Evolutionary conservation across 2,888 invertebrate genomes (phyloP), one percentile per base, ranked within the genome.

Genomic region (Camptogramma bilineatum): DNA sequence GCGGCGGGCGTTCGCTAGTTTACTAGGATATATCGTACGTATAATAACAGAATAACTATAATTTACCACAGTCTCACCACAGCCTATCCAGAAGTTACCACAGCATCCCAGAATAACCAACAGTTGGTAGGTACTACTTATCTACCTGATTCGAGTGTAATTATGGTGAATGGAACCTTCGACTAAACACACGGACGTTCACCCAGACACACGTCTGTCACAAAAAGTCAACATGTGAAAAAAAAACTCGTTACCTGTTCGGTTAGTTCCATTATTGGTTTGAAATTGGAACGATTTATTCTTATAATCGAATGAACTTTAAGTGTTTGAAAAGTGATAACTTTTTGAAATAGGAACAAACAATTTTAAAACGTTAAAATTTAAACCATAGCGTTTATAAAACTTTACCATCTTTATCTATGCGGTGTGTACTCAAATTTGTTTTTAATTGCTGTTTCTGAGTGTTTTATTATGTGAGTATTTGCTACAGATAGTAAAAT

Each of bases 161-260:
- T 64, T 59, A 64, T 46, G 50, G 66, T 64, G 66, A 66, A 66
- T 21, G 66, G 61, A 55, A 50, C 48, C 53, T 57, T 55, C 39
- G 39, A 65, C 56, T 52, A 46, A 10, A 21, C 34, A 61, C 42
- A 53, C 52, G 64, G 21, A 19, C 18, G 52, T 10, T 28, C 31
- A 42, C 21, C 9, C 31, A 19, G 19, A 21, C 60, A 56, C 55
- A 56, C 64, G 64, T 52, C 58, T 13, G 13, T 48, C 42, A 8
- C 9, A 46, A 24, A 18, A 8, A 28, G 42, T 21, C 39, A 17
- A n/a, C 13, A 17, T 10, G 28, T 28, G 28, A 28, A 28, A 4
- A 24, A 48, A 10, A 44, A 44, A 44, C 16, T 39, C 13, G 13
- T 9, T 10, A 13, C 34, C 10, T 31, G 9, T 13, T 13, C 13